Base-by-base conservation (phyloP, 92 coral and sea anemone species). In the Umimayanthus kanabou region DNA sequence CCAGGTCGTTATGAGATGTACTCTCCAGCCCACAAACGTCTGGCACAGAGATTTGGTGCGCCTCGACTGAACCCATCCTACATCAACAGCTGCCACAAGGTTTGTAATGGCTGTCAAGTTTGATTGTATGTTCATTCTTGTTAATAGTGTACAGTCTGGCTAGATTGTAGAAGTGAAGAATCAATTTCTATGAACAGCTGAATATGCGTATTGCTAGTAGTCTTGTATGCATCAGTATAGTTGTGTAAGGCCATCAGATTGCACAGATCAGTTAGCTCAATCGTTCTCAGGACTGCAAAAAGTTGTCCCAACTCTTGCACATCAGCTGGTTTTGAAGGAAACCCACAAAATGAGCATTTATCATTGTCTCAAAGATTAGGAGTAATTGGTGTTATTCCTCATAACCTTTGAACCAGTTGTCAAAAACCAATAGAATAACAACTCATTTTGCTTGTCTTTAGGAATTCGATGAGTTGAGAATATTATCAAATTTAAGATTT, bases 11-110 rank as follows among this genome's bases (percentile, higher is more conserved):
- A 58, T 20, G 93, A 87, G 43, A 87, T 90, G 76, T 89, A 89
- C 85, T 91, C 92, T 73, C 83, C 92, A 3, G 67, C 91, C 13
- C 89, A 92, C 74, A 85, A 93, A 57, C 90, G 96, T 58, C 79
- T 95, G 77, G 92, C 85, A 58, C 91, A 91, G 75, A 93, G 85
- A 80, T 83, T 95, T 77, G 98, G 98, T 0, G 64, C 90, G 85
- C 82, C 98, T 26, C 88, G 90, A 18, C 49, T 95, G 29, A 95
- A 95, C 88, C 96, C 90, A 67, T 90, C 88, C n/a, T 95, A 91
- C 71, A 93, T 95, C 66, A 88, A 91, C 76, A 87, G 92, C 55
- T 76, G 87, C 47, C 98, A 88, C 69, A 91, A 88, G 98, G 98
- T 93, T 85, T 53, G 83, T 47, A 30, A 33, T 33, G 37, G 37